Evolutionary conservation across 1,140 invertebrate species (phyloP).

Genomic region (Drosophila suzukii): DNA sequence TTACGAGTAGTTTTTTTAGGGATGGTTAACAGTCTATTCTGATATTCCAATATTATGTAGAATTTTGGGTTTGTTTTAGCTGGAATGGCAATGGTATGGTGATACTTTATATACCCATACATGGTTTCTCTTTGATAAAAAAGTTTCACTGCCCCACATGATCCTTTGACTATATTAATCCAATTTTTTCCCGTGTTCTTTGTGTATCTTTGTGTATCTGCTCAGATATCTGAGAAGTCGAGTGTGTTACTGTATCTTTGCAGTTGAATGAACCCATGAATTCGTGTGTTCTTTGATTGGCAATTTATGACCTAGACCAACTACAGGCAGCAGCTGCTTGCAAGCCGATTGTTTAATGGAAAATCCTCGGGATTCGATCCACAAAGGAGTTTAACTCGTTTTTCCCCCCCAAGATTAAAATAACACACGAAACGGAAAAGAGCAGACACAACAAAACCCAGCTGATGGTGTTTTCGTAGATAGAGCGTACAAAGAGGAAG

Average conservation of each 20-base stretch:
- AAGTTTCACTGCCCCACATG: background rate
- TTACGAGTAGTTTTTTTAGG: background rate
- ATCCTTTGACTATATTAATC: background rate
- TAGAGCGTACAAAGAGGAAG: constrained; percentile 36
- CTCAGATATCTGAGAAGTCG: background rate
- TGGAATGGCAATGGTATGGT: no score
- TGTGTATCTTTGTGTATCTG: constrained; percentile 50
- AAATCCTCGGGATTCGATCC: constrained; percentile 23
- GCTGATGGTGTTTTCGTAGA: constrained; percentile 78
- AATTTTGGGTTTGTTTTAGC: no score
- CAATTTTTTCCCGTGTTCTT: constrained; percentile 4
- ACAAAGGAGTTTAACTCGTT: constrained; percentile 54
- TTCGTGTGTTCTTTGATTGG: constrained; percentile 30
- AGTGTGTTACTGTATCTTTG: constrained; percentile 34
- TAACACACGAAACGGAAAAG: constrained; percentile 20
- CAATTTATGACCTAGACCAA: constrained; percentile 74
- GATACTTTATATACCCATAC: no score
- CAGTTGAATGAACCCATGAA: constrained; percentile 66
- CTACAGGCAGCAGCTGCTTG: constrained; percentile 41
- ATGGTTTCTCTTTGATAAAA: no score
- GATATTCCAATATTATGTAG: no score
- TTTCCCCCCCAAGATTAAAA: constrained; percentile 24
- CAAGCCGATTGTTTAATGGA: constrained; percentile 56
- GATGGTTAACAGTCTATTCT: background rate
- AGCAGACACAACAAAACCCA: constrained; percentile 74